Base-by-base conservation (phyloP, 2,113 vertebrate genomes). In the Pelecanus crispus region DNA sequence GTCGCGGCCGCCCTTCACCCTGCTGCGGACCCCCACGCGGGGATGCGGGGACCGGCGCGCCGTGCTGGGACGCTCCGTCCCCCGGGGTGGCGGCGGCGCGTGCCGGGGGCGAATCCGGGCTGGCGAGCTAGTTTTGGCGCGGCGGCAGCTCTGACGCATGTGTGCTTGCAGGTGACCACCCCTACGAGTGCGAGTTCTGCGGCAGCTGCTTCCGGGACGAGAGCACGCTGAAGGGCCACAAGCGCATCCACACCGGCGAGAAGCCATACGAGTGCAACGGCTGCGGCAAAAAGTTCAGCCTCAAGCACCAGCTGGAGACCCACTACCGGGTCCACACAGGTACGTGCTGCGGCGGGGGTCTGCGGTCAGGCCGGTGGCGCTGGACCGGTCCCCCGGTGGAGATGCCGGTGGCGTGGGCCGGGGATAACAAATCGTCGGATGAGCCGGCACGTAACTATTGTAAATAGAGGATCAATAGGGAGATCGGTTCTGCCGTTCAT, bases 271-370 rank as follows among this genome's bases (percentile, higher is more conserved):
- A 96, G 42, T 97, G 97, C 86, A 94, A 55, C 0, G 71, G 99
- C 97, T 99, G 99, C 0, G 99, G 99, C 95, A 99, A 99, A 98
- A 99, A 99, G 97, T 99, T 99, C 98, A 99, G 99, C 98, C 99
- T 99, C 96, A 99, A 99, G 97, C 99, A 99, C 98, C 99, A 99
- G 98, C 98, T 99, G 98, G 99, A 99, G 98, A 99, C 99, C 77
- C 99, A 99, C 98, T 99, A 99, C 96, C 98, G 99, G 52, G 99
- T 99, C 93, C 99, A 99, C 97, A 99, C 99, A 98, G 99, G 99
- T 99, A 97, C 9, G 0, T 14, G 32, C 61, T 22, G 36, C 9
- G 20, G 3, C 2, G 21, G 16, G 10, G 25, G 26, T 49, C n/a
- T 44, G 16, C 3, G 11, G 38, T 5, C 59, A 25, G 59, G 50